Conservation (phyloP, 2,113 vertebrate genomes). For the Chlorodrepanis virens region DNA sequence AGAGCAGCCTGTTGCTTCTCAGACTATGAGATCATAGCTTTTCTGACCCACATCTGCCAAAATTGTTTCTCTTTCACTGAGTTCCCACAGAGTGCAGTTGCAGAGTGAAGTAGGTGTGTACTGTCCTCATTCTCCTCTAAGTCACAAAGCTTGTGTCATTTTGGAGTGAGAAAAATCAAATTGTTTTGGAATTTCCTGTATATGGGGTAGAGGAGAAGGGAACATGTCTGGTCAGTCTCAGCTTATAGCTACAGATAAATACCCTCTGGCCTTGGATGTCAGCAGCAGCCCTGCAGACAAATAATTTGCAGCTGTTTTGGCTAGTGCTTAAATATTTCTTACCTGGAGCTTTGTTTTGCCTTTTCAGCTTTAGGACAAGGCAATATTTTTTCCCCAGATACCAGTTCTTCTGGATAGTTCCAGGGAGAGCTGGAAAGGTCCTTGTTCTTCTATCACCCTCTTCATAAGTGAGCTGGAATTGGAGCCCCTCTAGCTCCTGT, state of each 20-base stretch:
- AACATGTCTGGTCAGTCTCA: not conserved
- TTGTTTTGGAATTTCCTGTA: not conserved
- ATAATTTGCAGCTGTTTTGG: not conserved
- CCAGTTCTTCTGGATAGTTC: not conserved
- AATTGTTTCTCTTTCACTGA: not conserved
- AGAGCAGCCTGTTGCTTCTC: conserved; percentile 39
- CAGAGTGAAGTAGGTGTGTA: not conserved
- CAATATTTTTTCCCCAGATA: not conserved
- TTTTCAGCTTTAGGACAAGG: not conserved
- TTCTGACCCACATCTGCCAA: conserved; percentile 27
- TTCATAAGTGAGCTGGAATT: not conserved
- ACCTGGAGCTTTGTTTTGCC: not conserved
- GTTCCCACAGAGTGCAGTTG: not conserved
- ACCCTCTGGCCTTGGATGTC: not conserved
- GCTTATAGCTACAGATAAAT: not conserved
- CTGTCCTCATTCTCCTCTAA: not conserved
- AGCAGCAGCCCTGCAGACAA: not conserved
- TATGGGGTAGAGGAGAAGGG: not conserved
- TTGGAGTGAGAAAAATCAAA: not conserved
- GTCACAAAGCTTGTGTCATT: not conserved
- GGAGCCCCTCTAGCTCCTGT: not conserved
- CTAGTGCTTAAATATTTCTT: not conserved
- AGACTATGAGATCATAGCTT: conserved; percentile 57
- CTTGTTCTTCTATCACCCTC: not conserved
- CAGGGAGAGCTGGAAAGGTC: not conserved